A percentile compares a stretch with the other conserved stretches of the same genome.
Evolutionary conservation across 2,888 invertebrate genomes (phyloP).

Genomic region (Subacronicta megacephala): DNA sequence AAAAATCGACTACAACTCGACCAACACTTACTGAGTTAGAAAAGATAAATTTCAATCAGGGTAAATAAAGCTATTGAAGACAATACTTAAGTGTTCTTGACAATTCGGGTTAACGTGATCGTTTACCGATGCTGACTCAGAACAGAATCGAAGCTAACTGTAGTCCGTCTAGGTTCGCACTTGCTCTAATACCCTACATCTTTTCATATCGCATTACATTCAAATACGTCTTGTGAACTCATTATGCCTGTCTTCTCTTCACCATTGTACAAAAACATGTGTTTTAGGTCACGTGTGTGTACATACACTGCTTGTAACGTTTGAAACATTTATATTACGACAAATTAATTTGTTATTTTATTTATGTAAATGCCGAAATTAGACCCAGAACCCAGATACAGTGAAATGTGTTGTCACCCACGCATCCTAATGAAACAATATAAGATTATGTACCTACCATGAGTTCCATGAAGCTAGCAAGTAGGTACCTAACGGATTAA

Average conservation of each 20-base stretch:
- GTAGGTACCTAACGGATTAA: conserved; percentile 65
- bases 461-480: conserved; percentile 63
- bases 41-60: conserved; percentile 61
- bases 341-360: conserved; percentile 30
- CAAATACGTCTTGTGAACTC: conserved; percentile 73
- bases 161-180: conserved; percentile 74
- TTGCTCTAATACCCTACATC: conserved; percentile 84
- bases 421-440: conserved; percentile 73
- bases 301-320: conserved; percentile 37
- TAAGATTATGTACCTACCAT: conserved; percentile 62
- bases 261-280: conserved; percentile 60
- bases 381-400: conserved; percentile 61
- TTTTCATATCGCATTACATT: conserved; percentile 78
- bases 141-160: conserved; percentile 78
- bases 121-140: conserved; percentile 79
- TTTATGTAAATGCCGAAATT: conserved; percentile 22
- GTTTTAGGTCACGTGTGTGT: conserved; percentile 55
- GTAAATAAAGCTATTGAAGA: conserved; percentile 67
- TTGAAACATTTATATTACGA: conserved; percentile 48
- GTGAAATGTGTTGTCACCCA: conserved; percentile 64
- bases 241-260: conserved; percentile 68
- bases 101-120: conserved; percentile 77
- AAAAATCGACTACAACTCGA: neutral
- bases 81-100: conserved; percentile 71
- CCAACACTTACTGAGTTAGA: conserved; percentile 5